These are phyloP conservation scores for Armadillidium nasatum DNA, from an alignment of 1,140 invertebrate genomes.

Conservation along the genomic window DNA sequence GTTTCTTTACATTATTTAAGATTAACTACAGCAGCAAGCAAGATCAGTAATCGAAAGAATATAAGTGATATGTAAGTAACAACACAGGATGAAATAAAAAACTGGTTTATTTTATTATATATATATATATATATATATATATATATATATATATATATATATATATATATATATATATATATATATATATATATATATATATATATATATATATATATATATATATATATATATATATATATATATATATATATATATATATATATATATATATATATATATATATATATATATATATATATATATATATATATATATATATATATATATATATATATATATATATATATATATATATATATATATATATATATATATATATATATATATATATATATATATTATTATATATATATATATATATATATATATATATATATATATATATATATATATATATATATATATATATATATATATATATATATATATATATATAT, in stretches of 20 bases:
- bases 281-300: slow-evolving; percentile 15
- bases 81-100: too few species aligned
- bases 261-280: slow-evolving; percentile 10
- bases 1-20: too few species aligned
- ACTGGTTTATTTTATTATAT: too few species aligned
- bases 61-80: too few species aligned
- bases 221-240: too few species aligned
- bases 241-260: too few species aligned
- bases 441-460: slow-evolving; percentile 2
- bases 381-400: too few species aligned
- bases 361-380: too few species aligned
- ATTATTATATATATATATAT: neutral
- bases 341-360: too few species aligned
- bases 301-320: slow-evolving; percentile 12
- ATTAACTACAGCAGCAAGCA: too few species aligned
- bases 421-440: neutral
- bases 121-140: slow-evolving; percentile 8
- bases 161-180: neutral
- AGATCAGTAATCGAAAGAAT: too few species aligned
- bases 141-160: slow-evolving; percentile 12
- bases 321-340: neutral
- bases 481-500: slow-evolving; percentile 11
- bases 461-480: slow-evolving; percentile 7
- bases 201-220: neutral
- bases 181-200: neutral